phyloP scores from a whole-genome alignment of 2,888 invertebrate genomes.

The Sarcophaga carnaria region DNA sequence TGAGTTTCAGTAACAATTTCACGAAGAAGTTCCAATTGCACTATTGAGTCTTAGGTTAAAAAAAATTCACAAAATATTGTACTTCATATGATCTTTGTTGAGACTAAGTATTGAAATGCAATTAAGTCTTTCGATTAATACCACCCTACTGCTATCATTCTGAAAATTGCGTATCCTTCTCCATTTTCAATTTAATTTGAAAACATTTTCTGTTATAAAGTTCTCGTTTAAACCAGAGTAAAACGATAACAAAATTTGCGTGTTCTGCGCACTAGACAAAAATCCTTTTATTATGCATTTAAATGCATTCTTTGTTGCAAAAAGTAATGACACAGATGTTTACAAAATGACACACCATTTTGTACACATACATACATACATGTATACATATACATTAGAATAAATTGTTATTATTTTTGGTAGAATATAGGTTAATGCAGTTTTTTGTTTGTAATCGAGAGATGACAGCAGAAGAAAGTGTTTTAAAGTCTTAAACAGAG shows the following conservation, averaged over 20 bases:
- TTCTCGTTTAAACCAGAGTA: not conserved
- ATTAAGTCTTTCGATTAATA: no score
- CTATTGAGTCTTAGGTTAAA: no score
- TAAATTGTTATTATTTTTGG: not conserved
- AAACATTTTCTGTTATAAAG: not conserved
- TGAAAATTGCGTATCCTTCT: not conserved
- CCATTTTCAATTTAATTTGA: not conserved
- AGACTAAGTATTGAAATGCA: no score
- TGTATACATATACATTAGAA: not conserved
- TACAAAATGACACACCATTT: constrained; percentile 36
- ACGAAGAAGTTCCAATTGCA: no score
- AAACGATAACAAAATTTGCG: constrained; percentile 38
- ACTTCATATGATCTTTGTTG: no score
- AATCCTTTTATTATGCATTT: constrained; percentile 34
- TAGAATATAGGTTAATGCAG: not conserved
- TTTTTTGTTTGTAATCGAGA: not conserved
- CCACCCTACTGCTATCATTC: no score
- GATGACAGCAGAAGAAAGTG: no score
- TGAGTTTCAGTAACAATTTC: no score
- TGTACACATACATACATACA: not conserved
- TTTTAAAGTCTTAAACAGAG: no score
- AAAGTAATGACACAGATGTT: constrained; percentile 56
- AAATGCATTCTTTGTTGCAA: not conserved
- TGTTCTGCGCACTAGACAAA: constrained; percentile 61
- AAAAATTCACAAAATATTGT: no score